Percentiles rank a stretch among this genome's conserved stretches.
Conservation (phyloP, 2,797 vertebrate species). For the Arrhamphus sclerolepis region DNA sequence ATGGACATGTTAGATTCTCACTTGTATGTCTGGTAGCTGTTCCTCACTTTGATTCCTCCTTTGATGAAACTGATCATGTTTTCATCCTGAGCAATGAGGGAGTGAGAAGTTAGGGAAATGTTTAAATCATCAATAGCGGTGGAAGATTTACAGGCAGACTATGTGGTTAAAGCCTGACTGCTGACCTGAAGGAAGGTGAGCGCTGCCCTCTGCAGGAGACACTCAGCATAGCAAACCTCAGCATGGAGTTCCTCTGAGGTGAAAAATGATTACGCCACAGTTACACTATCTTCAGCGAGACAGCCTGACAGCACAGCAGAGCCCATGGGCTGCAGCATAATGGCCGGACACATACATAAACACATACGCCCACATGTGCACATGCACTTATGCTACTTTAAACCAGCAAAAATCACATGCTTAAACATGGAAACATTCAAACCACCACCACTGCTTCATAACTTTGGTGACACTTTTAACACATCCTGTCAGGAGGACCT, state of each 20-base stretch:
- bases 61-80: slow-evolving; percentile 99
- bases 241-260: slow-evolving; percentile 94
- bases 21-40: slow-evolving; percentile 98
- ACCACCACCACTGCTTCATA: not conserved
- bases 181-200: slow-evolving; percentile 96
- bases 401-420: not conserved
- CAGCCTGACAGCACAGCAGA: slow-evolving; percentile 12
- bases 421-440: slow-evolving; percentile 3
- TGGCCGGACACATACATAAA: not conserved
- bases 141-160: not conserved
- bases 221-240: slow-evolving; percentile 97
- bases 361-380: slow-evolving; percentile 3
- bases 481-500: not conserved
- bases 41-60: slow-evolving; percentile 97
- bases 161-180: not conserved
- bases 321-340: too few relatives aligned
- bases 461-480: not conserved
- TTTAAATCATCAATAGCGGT: not conserved
- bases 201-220: slow-evolving; percentile 96
- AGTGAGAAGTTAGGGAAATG: not conserved
- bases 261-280: slow-evolving; percentile 45
- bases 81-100: slow-evolving; percentile 85
- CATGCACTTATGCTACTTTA: slow-evolving; percentile 1
- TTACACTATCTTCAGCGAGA: slow-evolving; percentile 22
- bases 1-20: slow-evolving; percentile 67